Evolutionary conservation across 2,797 vertebrate genomes (phyloP), one percentile per base, ranked within the genome.

Genomic region (Ptychobarbus kaznakovi): DNA sequence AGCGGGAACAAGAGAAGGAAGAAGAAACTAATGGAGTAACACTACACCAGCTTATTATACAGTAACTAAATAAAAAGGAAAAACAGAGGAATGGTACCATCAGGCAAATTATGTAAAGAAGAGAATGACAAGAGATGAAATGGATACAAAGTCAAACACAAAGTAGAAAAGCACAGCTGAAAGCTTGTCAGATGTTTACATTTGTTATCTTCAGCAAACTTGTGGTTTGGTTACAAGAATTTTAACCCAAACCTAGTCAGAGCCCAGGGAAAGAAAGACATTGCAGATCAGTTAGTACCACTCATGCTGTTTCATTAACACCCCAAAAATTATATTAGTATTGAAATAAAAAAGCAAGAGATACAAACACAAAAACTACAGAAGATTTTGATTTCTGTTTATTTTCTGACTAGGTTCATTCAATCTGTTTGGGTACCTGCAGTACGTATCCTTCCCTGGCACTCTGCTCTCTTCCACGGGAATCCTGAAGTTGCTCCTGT

Each of bases 211-310:
- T 80, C 61, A 86, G 86, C n/a, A 87, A 82, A 86, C 63, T 78
- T 66, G 12, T 44, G 15, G 65, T 79, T 84, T 84, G 78, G 84
- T 81, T 85, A 78, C 38, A 61, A 85, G 79, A 16, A 56, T 75
- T 80, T 92, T 82, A 92, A 89, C 90, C 90, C 88, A 90, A 90
- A 91, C 88, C 87, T 92, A 91, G 89, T 90, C 91, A 90, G 95
- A 94, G 90, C 96, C 96, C 97, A 96, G 92, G 95, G 97, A 97
- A 97, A 97, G 97, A 97, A 96, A 97, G 95, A 97, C 97, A 97
- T 97, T 96, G 92, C 95, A 95, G 92, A 91, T 92, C 93, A 86
- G 92, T 96, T 95, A 97, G 94, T 96, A 95, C 89, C 80, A 91
- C 88, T 91, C 96, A 96, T 96, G 95, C 96, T 92, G 91, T 69